Base-by-base conservation (phyloP, 2,888 invertebrate genomes). In the Heteromyza rotundicornis region DNA sequence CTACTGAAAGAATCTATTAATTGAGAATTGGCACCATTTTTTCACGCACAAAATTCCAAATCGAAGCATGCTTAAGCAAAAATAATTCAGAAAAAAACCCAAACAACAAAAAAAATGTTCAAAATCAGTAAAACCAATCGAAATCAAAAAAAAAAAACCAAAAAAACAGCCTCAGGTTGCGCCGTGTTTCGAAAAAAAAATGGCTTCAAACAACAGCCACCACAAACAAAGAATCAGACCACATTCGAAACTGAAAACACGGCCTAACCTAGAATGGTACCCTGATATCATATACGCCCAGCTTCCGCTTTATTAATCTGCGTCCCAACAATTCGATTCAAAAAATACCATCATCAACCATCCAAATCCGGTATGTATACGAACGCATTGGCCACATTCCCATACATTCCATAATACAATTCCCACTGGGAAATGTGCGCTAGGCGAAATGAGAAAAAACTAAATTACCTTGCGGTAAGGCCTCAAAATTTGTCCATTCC, bases 251-350 rank as follows among this genome's bases (percentile, higher is more conserved):
- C 35, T 24, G n/a, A 66, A 74, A 73, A 74, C 75, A 70, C 69
- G 72, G 63, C 70, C 70, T 71, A 77, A 78, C 76, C 78, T 76
- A 69, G 64, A 79, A 79, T 79, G 79, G 74, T 79, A 79, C 79
- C 79, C 80, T 75, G 79, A 79, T 79, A 80, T 79, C 74, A 79
- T 79, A 79, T 78, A 80, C 79, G 79, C 79, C 79, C 79, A 79
- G 79, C 77, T 77, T 80, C 79, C 79, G 73, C 64, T 72, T 63
- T 57, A 65, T 57, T 58, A 63, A 62, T 55, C 58, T n/a, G n/a
- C n/a, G n/a, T n/a, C n/a, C n/a, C n/a, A n/a, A n/a, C n/a, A n/a
- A n/a, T n/a, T n/a, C n/a, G n/a, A n/a, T n/a, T n/a, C n/a, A n/a
- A n/a, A n/a, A n/a, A n/a, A n/a, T n/a, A n/a, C n/a, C n/a, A n/a